Evolutionary conservation across 2,113 vertebrate genomes (phyloP), one percentile per base, ranked within the genome.

Genomic region (Polypterus senegalus): DNA sequence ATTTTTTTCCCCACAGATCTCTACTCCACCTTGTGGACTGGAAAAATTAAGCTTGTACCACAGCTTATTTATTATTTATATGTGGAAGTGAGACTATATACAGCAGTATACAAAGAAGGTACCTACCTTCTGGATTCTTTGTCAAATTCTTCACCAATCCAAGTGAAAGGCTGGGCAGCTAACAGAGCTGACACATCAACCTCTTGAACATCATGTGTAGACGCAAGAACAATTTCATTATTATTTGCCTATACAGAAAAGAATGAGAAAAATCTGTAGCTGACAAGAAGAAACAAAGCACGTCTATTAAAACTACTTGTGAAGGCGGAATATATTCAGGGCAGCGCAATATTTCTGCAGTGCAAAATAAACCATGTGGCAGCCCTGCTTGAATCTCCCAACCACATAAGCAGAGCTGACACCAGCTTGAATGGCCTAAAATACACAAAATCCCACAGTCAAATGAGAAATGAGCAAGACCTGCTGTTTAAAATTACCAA

Each of bases 131-230:
- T 94, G 6, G 94, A 97, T 71, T 99, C 96, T 72, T 89, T 86
- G 79, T 99, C 96, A 66, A 84, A 95, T 65, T 99, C 95, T 57
- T 99, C 95, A 58, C 94, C 96, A 59, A 99, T 98, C 95, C 96
- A 98, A 67, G 94, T 92, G 70, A 84, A 98, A 1, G 94, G 83
- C 65, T 97, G 94, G 59, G 92, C 90, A 43, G 92, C 88, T 67
- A 98, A 79, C 0, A 99, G 82, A 62, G 82, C 89, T 9, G 96
- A 88, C 62, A 99, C 89, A 57, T 99, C 94, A 8, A 99, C 93
- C 73, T 99, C 95, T 77, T 97, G 94, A 65, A 98, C 94, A 61
- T 99, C 94, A 58, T 99, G 96, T 49, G 95, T 97, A 64, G 96
- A 99, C 56, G 96, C 96, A 80, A 98, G 76, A 71, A 97, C 96